These are phyloP conservation scores for Drosophila subquinaria DNA, from an alignment of 2,888 invertebrate genomes.

Conservation along the genomic window DNA sequence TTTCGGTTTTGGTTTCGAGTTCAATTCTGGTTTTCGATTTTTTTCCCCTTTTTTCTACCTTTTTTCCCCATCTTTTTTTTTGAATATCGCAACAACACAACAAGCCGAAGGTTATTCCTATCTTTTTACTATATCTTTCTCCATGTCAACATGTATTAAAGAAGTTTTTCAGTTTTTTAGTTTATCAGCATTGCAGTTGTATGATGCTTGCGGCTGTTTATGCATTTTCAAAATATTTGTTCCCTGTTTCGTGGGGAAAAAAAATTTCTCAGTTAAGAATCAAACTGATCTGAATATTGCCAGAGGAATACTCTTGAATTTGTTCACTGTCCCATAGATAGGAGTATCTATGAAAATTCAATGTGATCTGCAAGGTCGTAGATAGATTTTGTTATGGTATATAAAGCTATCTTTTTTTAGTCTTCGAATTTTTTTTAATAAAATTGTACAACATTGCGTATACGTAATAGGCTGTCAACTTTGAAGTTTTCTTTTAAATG, in stretches of 20 bases:
- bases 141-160: neutral
- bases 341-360: too few relatives aligned
- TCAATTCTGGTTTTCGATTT: slow-evolving; percentile 25
- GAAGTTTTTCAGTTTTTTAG: neutral
- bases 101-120: neutral
- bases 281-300: neutral
- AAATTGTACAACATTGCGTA: slow-evolving; percentile 18
- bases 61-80: neutral
- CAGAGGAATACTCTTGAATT: neutral
- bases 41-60: slow-evolving; percentile 3
- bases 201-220: neutral
- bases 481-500: too few relatives aligned
- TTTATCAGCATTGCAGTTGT: neutral
- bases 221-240: neutral
- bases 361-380: too few relatives aligned
- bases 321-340: neutral
- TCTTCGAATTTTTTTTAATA: neutral
- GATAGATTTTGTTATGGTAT: too few relatives aligned
- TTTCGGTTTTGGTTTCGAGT: slow-evolving; percentile 16
- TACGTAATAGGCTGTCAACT: slow-evolving; percentile 15
- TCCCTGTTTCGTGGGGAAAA: neutral
- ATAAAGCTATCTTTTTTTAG: too few relatives aligned
- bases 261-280: neutral
- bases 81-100: neutral
- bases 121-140: neutral